These are phyloP conservation scores for Chironex yamaguchii DNA, from an alignment of 30 jellyfish, hydroid and myxozoan genomes.

Conservation along the genomic window DNA sequence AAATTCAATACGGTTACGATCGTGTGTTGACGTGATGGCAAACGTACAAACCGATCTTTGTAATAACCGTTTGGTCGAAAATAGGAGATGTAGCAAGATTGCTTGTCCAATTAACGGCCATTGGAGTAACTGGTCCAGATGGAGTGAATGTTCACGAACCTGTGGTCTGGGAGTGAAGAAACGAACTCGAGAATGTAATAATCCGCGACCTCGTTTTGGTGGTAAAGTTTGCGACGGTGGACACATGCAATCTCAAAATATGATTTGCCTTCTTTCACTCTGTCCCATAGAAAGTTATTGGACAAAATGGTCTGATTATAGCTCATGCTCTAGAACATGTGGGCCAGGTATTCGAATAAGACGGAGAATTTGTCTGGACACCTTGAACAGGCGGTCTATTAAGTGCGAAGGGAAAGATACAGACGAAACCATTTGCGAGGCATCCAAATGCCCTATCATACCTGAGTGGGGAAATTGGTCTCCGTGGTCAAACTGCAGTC, in stretches of 20 bases:
- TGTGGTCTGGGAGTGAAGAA: conserved; percentile 91
- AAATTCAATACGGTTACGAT: conserved; percentile 63
- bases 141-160: conserved; percentile 91
- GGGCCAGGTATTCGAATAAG: conserved; percentile 77
- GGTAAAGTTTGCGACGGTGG: conserved; percentile 88
- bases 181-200: conserved; percentile 87
- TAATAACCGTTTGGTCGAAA: conserved; percentile 71
- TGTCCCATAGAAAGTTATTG: conserved; percentile 77
- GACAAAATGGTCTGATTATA: conserved; percentile 87
- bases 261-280: conserved; percentile 64
- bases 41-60: conserved; percentile 72
- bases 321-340: conserved; percentile 79
- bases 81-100: conserved; percentile 40
- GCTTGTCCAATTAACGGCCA: conserved; percentile 78
- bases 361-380: conserved; percentile 78
- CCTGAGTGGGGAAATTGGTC: conserved; percentile 96
- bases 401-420: conserved; percentile 78
- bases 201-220: conserved; percentile 82
- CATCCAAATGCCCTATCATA: conserved; percentile 60
- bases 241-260: conserved; percentile 69
- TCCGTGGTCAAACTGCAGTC: conserved; percentile 86
- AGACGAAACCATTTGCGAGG: conserved; percentile 49
- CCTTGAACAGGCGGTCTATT: conserved; percentile 50
- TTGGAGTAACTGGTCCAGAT: conserved; percentile 92
- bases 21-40: conserved; percentile 83